Conservation (phyloP, 1,140 invertebrate genomes). For the Dendrolimus punctatus region DNA sequence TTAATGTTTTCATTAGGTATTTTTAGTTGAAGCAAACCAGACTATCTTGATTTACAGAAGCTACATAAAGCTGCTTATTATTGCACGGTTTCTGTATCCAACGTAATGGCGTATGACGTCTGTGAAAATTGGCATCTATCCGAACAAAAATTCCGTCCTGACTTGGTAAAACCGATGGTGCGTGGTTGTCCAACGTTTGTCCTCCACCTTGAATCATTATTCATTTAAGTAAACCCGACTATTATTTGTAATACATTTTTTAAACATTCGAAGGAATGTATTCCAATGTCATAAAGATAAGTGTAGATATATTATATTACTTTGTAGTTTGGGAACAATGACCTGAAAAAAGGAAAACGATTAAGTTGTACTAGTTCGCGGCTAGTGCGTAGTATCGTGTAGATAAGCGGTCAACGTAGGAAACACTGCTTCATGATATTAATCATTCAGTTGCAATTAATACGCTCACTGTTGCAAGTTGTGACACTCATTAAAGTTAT, state of each 20-base stretch:
- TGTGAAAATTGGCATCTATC: constrained; percentile 27
- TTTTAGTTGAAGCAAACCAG: too few species aligned
- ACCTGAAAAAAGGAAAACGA: not conserved
- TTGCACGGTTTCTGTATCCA: too few species aligned
- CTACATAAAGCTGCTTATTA: too few species aligned
- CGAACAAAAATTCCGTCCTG: constrained; percentile 24
- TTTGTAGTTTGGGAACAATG: too few species aligned
- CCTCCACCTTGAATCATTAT: constrained; percentile 20
- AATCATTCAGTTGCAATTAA: not conserved
- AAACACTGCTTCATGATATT: constrained; percentile 10
- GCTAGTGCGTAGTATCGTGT: constrained; percentile 36
- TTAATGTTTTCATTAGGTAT: too few species aligned
- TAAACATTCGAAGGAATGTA: too few species aligned
- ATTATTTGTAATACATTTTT: too few species aligned
- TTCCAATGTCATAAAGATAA: too few species aligned
- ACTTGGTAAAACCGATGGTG: constrained; percentile 18
- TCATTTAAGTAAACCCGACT: constrained; percentile 1
- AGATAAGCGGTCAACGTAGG: constrained; percentile 54
- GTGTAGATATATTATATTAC: not conserved
- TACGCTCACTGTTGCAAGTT: not conserved
- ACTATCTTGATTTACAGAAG: too few species aligned
- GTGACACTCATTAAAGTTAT: too few species aligned
- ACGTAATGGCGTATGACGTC: too few species aligned
- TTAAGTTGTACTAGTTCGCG: not conserved
- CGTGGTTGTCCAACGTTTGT: constrained; percentile 12